phyloP scores from a whole-genome alignment of 2,113 vertebrate species.

The Crypturellus undulatus region DNA sequence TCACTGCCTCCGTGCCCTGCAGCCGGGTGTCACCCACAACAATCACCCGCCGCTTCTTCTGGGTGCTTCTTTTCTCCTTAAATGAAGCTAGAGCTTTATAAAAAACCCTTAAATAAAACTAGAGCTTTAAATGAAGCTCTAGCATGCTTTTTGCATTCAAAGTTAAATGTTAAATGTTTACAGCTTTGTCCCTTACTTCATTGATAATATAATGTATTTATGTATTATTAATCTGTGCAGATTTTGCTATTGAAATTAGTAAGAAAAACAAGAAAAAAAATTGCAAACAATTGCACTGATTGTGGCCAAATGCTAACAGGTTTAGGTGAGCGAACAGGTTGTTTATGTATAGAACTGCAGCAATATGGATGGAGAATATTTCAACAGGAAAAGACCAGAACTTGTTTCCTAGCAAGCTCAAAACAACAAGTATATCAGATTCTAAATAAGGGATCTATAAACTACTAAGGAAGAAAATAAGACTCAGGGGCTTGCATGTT shows the following conservation, averaged over 20 bases:
- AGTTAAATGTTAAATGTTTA: neutral
- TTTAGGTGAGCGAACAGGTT: neutral
- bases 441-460: conserved; percentile 21
- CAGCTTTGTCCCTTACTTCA: neutral
- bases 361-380: conserved; percentile 58
- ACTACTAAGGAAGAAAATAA: neutral
- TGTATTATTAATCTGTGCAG: neutral
- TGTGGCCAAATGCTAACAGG: neutral
- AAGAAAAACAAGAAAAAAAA: neutral
- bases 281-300: neutral
- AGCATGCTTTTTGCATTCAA: neutral
- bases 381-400: conserved; percentile 57
- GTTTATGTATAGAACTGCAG: neutral
- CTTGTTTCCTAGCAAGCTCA: conserved; percentile 47
- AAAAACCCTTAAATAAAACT: no score
- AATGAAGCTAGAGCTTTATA: no score
- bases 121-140: neutral
- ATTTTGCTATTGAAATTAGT: neutral
- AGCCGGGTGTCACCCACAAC: no score
- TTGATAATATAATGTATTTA: neutral
- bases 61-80: no score
- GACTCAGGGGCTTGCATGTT: neutral
- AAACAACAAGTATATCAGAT: conserved; percentile 38
- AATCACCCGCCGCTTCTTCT: no score
- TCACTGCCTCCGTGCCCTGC: no score